Evolutionary conservation across 2,113 vertebrate species (phyloP).

Genomic region (Crotalus horridus): DNA sequence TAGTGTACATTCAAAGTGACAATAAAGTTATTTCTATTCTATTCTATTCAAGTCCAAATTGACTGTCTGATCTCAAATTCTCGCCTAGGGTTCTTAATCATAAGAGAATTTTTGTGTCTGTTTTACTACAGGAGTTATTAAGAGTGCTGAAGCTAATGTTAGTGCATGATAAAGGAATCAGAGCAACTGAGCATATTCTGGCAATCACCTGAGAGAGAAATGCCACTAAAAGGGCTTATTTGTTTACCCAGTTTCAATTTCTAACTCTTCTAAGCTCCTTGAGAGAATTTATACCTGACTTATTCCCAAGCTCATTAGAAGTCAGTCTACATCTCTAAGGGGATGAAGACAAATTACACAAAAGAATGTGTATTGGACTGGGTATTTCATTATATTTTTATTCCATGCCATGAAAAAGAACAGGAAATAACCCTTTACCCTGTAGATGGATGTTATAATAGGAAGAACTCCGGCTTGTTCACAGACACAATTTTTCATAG

Average conservation of each 20-base stretch:
- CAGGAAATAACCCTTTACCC: background rate
- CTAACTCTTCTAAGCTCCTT: background rate
- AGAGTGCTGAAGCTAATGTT: background rate
- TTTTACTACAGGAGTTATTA: background rate
- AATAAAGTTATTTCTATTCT: too few species aligned
- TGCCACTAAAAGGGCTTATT: background rate
- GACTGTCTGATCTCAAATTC: background rate
- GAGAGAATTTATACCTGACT: background rate
- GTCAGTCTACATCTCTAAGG: background rate
- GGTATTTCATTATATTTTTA: constrained; percentile 13
- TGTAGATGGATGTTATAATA: constrained; percentile 21
- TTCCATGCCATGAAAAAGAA: constrained; percentile 27
- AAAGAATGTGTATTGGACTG: background rate
- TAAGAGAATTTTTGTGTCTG: background rate
- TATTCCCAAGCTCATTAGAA: background rate
- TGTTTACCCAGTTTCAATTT: background rate
- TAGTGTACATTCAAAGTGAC: too few species aligned
- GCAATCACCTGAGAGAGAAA: background rate
- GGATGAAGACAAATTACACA: constrained; percentile 29
- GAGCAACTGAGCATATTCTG: background rate
- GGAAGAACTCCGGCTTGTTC: constrained; percentile 2
- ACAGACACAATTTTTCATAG: constrained; percentile 12
- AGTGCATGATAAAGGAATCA: background rate
- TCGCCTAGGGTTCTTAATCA: background rate
- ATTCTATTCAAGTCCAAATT: background rate